Percentiles rank a stretch among this genome's conserved stretches.
phyloP scores from a whole-genome alignment of 2,888 invertebrate species.

The Conus canariensis region DNA sequence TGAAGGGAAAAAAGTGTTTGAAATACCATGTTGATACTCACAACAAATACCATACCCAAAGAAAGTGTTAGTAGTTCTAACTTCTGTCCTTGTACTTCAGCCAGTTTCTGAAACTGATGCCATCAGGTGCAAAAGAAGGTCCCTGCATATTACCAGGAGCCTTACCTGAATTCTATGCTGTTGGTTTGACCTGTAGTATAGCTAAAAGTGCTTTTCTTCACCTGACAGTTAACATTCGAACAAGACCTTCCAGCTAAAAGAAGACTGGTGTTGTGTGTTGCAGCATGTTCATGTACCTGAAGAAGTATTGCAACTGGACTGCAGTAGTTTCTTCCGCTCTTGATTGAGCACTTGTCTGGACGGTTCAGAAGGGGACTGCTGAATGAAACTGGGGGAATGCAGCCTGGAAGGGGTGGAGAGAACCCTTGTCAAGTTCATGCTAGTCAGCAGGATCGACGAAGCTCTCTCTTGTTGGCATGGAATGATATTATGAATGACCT shows the following conservation, averaged over 20 bases:
- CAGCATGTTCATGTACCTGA: constrained; percentile 67
- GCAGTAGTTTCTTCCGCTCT: constrained; percentile 53
- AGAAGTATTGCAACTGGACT: constrained; percentile 64
- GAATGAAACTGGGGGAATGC: not conserved
- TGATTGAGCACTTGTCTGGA: constrained; percentile 44
- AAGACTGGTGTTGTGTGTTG: constrained; percentile 18
- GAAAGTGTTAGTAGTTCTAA: not conserved
- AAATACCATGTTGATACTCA: not conserved
- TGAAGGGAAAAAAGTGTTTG: not conserved
- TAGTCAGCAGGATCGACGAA: not conserved
- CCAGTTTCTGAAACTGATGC: too few relatives aligned
- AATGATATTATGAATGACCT: not conserved
- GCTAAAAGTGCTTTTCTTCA: too few relatives aligned
- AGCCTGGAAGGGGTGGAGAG: not conserved
- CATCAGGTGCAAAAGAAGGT: too few relatives aligned
- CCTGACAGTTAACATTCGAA: too few relatives aligned
- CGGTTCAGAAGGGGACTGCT: constrained; percentile 9
- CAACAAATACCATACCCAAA: not conserved
- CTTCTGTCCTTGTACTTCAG: not conserved
- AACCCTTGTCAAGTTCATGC: not conserved
- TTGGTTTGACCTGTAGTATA: not conserved
- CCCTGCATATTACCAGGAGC: too few relatives aligned
- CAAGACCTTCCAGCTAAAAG: too few relatives aligned
- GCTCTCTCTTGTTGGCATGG: not conserved
- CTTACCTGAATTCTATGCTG: not conserved